These are phyloP conservation scores for Actinia equina DNA, from an alignment of 64 coral and sea anemone genomes.

Conservation along the genomic window DNA sequence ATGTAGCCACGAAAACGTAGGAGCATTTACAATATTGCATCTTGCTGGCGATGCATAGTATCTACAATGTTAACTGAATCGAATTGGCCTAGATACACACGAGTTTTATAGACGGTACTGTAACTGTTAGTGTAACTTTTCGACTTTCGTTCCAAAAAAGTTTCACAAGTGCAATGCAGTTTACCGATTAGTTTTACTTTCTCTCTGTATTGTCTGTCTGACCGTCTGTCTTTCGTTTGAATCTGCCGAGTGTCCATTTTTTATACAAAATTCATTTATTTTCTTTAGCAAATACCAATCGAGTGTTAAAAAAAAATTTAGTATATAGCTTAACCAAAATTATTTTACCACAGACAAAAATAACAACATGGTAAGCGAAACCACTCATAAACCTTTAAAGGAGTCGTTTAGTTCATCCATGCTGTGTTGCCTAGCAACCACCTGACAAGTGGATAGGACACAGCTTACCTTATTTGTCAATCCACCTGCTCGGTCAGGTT, in stretches of 20 bases:
- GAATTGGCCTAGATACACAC: too few relatives aligned
- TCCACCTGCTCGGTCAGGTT: constrained; percentile 17
- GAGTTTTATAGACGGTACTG: too few relatives aligned
- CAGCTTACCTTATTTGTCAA: constrained; percentile 19
- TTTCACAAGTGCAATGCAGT: too few relatives aligned
- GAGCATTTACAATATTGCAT: too few relatives aligned
- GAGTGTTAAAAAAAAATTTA: neutral
- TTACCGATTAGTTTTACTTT: neutral
- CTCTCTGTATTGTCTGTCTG: neutral
- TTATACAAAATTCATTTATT: neutral
- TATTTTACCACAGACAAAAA: neutral
- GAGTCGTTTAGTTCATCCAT: neutral
- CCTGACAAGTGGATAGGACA: neutral
- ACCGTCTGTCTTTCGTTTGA: neutral
- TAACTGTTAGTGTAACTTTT: too few relatives aligned
- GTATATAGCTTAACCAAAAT: neutral
- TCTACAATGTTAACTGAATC: too few relatives aligned
- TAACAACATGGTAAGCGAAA: neutral
- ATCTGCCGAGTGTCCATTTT: neutral
- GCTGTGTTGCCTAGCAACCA: constrained; percentile 14
- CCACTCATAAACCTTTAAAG: neutral
- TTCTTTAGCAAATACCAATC: neutral
- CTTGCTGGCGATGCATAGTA: too few relatives aligned
- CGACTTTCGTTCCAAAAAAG: too few relatives aligned
- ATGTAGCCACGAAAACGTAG: too few relatives aligned